Evolutionary conservation across 2,888 invertebrate species (phyloP).

Genomic region (Drosophila picticornis): DNA sequence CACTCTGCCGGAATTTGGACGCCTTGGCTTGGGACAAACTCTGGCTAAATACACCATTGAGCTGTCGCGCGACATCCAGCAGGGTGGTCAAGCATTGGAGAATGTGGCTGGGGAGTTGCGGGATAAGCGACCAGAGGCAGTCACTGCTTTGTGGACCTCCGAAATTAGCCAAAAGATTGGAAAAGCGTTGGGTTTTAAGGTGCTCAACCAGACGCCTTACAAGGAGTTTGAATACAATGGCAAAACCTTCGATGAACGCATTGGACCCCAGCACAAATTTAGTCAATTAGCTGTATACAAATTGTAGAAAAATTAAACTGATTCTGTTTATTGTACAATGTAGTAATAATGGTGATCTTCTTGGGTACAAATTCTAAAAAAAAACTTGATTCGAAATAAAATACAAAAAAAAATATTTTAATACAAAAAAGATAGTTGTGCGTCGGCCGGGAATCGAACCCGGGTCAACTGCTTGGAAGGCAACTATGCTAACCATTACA

Average conservation of each 20-base stretch:
- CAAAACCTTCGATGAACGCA: slow-evolving; percentile 87
- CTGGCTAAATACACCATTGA: slow-evolving; percentile 87
- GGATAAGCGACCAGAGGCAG: slow-evolving; percentile 79
- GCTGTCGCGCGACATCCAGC: slow-evolving; percentile 85
- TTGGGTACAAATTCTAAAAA: slow-evolving; percentile 41
- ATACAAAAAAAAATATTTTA: neutral
- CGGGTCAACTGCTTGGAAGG: slow-evolving; percentile 85
- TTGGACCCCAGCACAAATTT: slow-evolving; percentile 83
- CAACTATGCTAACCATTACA: slow-evolving; percentile 85
- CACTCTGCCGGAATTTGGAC: slow-evolving; percentile 86
- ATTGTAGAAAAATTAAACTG: slow-evolving; percentile 27
- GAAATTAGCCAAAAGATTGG: slow-evolving; percentile 87
- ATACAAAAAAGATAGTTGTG: slow-evolving; percentile 61
- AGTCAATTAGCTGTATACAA: slow-evolving; percentile 51
- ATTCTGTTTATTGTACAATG: neutral
- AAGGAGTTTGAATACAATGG: slow-evolving; percentile 87
- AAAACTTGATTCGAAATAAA: neutral
- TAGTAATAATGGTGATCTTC: neutral
- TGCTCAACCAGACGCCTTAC: slow-evolving; percentile 86
- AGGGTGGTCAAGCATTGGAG: slow-evolving; percentile 86
- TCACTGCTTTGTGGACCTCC: slow-evolving; percentile 88
- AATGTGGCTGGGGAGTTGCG: slow-evolving; percentile 68
- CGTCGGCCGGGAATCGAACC: slow-evolving; percentile 85
- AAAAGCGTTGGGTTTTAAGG: slow-evolving; percentile 86
- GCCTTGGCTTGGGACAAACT: slow-evolving; percentile 86